phyloP scores from a whole-genome alignment of 2,888 invertebrate genomes.

The Philereme transversata region DNA sequence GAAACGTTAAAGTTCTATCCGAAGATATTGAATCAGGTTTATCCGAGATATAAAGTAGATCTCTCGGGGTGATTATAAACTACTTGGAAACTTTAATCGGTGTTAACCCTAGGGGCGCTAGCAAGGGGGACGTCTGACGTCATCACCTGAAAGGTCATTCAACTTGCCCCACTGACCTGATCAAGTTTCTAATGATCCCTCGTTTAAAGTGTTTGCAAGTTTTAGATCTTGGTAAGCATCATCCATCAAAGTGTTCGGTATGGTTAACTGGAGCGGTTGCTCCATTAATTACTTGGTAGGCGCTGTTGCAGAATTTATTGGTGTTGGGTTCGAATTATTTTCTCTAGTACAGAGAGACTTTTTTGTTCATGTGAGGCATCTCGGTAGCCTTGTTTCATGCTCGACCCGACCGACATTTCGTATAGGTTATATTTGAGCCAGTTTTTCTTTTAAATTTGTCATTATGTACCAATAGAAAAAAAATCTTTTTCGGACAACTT shows the following conservation, averaged over 20 bases:
- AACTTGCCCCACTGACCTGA: slow-evolving; percentile 43
- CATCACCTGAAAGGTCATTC: slow-evolving; percentile 38
- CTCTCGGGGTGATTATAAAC: neutral
- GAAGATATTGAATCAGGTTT: slow-evolving; percentile 3
- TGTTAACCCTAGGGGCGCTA: slow-evolving; percentile 28
- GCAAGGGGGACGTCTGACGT: slow-evolving; percentile 41
- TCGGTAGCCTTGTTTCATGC: neutral
- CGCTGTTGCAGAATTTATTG: slow-evolving; percentile 5
- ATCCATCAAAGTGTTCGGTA: slow-evolving; percentile 22
- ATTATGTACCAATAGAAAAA: too few species aligned
- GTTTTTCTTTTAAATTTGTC: too few species aligned
- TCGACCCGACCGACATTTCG: too few species aligned
- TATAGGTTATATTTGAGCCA: too few species aligned
- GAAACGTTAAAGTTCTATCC: neutral
- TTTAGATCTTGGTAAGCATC: slow-evolving; percentile 15
- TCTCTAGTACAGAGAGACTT: too few species aligned
- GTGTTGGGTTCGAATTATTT: slow-evolving; percentile 1
- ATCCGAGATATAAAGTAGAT: neutral
- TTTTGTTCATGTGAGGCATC: too few species aligned
- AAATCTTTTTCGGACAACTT: too few species aligned
- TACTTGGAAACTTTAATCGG: neutral
- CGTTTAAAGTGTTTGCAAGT: slow-evolving; percentile 23
- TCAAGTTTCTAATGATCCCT: slow-evolving; percentile 29
- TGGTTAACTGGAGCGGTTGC: slow-evolving; percentile 10
- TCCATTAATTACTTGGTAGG: slow-evolving; percentile 3